phyloP scores from a whole-genome alignment of 2,113 vertebrate species.

The Aythya baeri region DNA sequence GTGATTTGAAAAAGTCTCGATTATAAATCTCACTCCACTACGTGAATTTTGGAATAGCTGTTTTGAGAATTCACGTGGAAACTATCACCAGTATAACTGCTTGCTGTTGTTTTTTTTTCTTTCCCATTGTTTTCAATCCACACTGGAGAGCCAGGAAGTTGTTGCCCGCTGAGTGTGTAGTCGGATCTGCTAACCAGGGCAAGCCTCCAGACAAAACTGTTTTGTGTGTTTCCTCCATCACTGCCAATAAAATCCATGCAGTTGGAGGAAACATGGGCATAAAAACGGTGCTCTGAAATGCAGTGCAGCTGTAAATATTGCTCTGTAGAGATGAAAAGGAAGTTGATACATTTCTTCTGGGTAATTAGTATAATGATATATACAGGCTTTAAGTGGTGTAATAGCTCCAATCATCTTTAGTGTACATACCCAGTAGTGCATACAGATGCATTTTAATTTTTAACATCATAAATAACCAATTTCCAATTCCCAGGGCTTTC shows the following conservation, averaged over 20 bases:
- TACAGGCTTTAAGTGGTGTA: not conserved
- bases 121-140: conserved; percentile 31
- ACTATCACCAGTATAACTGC: not conserved
- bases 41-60: not conserved
- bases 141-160: conserved; percentile 31
- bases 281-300: conserved; percentile 41
- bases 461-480: not conserved
- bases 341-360: not conserved
- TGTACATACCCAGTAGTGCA: not conserved
- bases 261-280: conserved; percentile 32
- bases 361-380: conserved; percentile 14
- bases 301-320: conserved; percentile 1
- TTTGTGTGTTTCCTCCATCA: conserved; percentile 26
- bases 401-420: not conserved
- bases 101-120: not conserved
- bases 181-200: conserved; percentile 12
- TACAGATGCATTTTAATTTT: not conserved
- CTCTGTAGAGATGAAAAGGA: conserved; percentile 34
- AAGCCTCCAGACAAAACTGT: conserved; percentile 38
- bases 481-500: not conserved
- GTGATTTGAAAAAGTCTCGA: not conserved
- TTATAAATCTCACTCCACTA: not conserved
- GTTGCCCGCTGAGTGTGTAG: conserved; percentile 26
- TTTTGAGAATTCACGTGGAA: conserved; percentile 41
- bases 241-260: conserved; percentile 34